These are phyloP conservation scores for Lota lota DNA, from an alignment of 2,113 vertebrate species.

Conservation along the genomic window DNA sequence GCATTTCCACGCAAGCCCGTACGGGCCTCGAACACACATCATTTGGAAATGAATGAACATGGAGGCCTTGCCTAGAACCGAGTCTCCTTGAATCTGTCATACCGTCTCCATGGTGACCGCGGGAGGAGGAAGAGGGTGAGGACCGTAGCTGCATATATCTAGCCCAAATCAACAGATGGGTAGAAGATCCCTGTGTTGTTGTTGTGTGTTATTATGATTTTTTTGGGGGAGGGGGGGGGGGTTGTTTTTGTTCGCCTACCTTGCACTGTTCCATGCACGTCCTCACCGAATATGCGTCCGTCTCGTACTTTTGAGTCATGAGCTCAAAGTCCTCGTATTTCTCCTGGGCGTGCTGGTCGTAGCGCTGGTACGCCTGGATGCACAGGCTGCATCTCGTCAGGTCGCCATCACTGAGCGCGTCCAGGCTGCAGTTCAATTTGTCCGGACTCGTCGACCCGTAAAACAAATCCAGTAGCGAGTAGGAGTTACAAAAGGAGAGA, in stretches of 20 bases:
- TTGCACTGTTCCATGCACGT: constrained; percentile 97
- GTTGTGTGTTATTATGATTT: too few species aligned
- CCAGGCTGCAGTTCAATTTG: constrained; percentile 92
- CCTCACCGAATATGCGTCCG: constrained; percentile 93
- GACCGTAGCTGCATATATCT: constrained; percentile 53
- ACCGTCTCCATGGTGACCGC: constrained; percentile 66
- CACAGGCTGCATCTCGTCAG: constrained; percentile 83
- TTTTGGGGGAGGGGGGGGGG: too few species aligned
- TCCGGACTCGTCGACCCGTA: constrained; percentile 85
- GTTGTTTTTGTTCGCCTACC: constrained; percentile 83
- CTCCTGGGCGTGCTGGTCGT: constrained; percentile 96
- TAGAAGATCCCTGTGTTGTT: constrained; percentile 30
- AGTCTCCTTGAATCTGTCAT: constrained; percentile 69
- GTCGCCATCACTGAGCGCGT: constrained; percentile 81
- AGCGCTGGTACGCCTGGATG: constrained; percentile 90
- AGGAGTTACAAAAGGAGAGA: constrained; percentile 98
- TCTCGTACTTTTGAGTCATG: constrained; percentile 92
- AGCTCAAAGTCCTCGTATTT: constrained; percentile 97
- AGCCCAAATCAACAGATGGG: constrained; percentile 69
- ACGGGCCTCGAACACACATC: constrained; percentile 43
- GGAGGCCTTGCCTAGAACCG: constrained; percentile 44
- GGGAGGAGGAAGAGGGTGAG: constrained; percentile 4
- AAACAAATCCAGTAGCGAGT: constrained; percentile 96
- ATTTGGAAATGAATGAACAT: constrained; percentile 64
- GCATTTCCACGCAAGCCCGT: constrained; percentile 40